Conservation (phyloP, 2,888 invertebrate species). For the Papilio protenor region DNA sequence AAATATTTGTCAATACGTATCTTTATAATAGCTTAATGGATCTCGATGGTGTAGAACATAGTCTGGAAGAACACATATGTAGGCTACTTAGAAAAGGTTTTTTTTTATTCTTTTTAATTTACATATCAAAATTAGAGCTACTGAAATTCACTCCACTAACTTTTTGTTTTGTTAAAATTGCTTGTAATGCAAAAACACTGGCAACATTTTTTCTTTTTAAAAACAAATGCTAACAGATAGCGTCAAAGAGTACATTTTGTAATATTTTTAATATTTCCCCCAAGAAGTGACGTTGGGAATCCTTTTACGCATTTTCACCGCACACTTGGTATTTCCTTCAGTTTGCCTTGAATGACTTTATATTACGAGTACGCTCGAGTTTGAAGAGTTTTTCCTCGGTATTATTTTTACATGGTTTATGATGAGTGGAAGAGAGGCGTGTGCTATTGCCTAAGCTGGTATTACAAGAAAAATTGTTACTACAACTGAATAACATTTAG, state of each 20-base stretch:
- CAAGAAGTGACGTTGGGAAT: slow-evolving; percentile 43
- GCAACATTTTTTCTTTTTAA: neutral
- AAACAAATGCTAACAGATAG: slow-evolving; percentile 29
- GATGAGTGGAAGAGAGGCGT: slow-evolving; percentile 54
- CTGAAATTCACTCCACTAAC: too few relatives aligned
- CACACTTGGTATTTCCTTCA: slow-evolving; percentile 49
- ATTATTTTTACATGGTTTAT: slow-evolving; percentile 65
- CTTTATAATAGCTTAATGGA: too few relatives aligned
- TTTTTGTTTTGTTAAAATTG: neutral
- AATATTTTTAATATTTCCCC: slow-evolving; percentile 46
- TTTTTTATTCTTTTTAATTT: too few relatives aligned
- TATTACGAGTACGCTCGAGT: slow-evolving; percentile 52
- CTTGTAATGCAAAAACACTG: neutral
- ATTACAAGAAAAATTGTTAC: slow-evolving; percentile 45
- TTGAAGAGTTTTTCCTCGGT: slow-evolving; percentile 54
- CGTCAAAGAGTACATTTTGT: slow-evolving; percentile 38
- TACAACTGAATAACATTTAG: neutral
- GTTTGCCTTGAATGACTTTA: slow-evolving; percentile 54
- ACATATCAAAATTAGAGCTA: too few relatives aligned
- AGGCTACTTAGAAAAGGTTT: too few relatives aligned
- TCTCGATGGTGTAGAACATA: too few relatives aligned
- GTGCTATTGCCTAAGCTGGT: slow-evolving; percentile 53
- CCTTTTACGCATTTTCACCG: slow-evolving; percentile 50
- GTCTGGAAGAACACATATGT: too few relatives aligned
- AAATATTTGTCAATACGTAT: too few relatives aligned